Percentiles rank a stretch among this genome's conserved stretches.
phyloP scores from a whole-genome alignment of 2,113 vertebrate genomes.

The Daboia siamensis region DNA sequence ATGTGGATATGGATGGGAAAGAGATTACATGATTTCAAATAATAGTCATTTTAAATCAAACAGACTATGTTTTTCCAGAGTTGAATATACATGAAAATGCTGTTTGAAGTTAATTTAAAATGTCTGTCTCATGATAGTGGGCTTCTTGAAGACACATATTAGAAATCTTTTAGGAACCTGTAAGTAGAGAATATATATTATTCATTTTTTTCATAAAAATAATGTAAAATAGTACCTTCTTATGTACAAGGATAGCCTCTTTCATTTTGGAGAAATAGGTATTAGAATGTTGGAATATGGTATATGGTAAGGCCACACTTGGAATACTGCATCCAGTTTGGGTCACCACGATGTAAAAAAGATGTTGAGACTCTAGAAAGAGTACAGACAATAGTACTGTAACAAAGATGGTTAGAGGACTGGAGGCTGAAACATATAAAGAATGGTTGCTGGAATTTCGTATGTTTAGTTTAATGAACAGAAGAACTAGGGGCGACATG shows the following conservation, averaged over 20 bases:
- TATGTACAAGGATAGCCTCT: slow-evolving; percentile 10
- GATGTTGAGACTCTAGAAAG: too few species aligned
- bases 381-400: too few species aligned
- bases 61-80: slow-evolving; percentile 23
- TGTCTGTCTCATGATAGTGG: slow-evolving; percentile 19
- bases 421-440: too few species aligned
- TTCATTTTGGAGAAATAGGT: rapidly evolving
- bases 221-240: neutral
- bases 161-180: neutral
- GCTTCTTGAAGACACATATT: slow-evolving; percentile 10
- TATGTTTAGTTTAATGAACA: too few species aligned
- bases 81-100: neutral
- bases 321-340: too few species aligned
- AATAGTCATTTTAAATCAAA: slow-evolving; percentile 17
- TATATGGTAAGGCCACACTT: too few species aligned
- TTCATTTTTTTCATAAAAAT: neutral
- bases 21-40: slow-evolving; percentile 32
- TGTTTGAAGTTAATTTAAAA: slow-evolving; percentile 34
- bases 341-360: too few species aligned
- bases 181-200: slow-evolving; percentile 16
- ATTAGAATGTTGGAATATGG: slow-evolving; percentile 33
- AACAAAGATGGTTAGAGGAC: too few species aligned
- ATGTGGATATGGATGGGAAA: slow-evolving; percentile 5
- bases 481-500: too few species aligned
- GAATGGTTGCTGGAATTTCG: too few species aligned